Conservation (phyloP, 2,797 vertebrate genomes). For the Acipenser oxyrinchus region DNA sequence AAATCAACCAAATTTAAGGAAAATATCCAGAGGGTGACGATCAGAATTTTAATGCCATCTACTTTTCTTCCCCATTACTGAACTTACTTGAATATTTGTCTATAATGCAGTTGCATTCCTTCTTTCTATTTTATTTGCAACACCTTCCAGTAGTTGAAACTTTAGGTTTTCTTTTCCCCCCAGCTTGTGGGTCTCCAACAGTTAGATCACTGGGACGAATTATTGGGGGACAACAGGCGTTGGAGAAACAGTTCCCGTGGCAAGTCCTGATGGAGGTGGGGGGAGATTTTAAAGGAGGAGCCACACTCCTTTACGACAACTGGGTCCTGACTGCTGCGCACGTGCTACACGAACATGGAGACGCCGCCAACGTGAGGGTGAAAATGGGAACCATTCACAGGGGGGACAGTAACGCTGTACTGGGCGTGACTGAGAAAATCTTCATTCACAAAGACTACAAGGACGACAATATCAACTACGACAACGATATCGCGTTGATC, state of each 20-base stretch:
- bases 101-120: too few species aligned
- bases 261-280: conserved; percentile 31
- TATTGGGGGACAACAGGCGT: conserved; percentile 32
- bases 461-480: conserved; percentile 23
- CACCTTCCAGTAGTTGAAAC: too few species aligned
- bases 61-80: too few species aligned
- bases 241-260: conserved; percentile 42
- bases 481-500: conserved; percentile 43
- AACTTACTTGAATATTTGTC: too few species aligned
- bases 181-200: conserved; percentile 35
- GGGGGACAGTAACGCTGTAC: conserved; percentile 15
- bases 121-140: too few species aligned
- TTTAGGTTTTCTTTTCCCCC: background rate
- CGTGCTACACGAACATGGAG: background rate
- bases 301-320: conserved; percentile 24
- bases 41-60: too few species aligned
- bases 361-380: conserved; percentile 20
- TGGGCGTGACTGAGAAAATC: conserved; percentile 27
- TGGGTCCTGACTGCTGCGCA: conserved; percentile 46
- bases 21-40: too few species aligned
- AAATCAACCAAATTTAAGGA: too few species aligned
- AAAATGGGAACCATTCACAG: conserved; percentile 39
- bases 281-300: conserved; percentile 20
- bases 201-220: conserved; percentile 2
- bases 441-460: conserved; percentile 37